Evolutionary conservation across 2,888 invertebrate species (phyloP), one percentile per base, ranked within the genome.

Genomic region (Nineta flava): DNA sequence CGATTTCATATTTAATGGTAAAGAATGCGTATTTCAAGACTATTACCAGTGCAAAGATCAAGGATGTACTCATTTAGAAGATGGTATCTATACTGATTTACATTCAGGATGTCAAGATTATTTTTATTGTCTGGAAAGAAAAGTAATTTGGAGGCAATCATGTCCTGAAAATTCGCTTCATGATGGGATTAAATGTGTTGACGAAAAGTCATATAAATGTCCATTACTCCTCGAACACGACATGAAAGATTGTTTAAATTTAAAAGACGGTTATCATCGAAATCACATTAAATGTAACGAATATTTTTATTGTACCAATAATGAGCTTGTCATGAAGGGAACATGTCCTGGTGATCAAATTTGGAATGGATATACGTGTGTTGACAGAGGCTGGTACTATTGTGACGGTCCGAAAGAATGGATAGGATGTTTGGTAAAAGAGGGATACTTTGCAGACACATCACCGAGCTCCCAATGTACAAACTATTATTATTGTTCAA

Each of bases 401-500:
- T 58, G 57, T 49, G 52, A 54, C 16, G 55, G 56, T 1, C 57
- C 60, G 3, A 52, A 52, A 7, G 53, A 56, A 6, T 51, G 56
- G 32, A 55, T 60, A 1, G 54, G 52, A 31, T 65, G 63, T 49
- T 50, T 51, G 15, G 55, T 60, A 19, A 54, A 58, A 2, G 53
- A 57, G 12, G 64, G 62, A 4, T 59, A 59, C 42, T 75, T 75
- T 57, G 72, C 72, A 55, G 74, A 75, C 52, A 62, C 68, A 31
- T 49, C 55, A 6, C 15, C 50, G 1, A 68, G 67, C 19, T 70
- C 72, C 38, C 72, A 68, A 57, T 75, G 75, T 57, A 70, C 67
- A n/a, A 65, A 65, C 9, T 74, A 74, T 57, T 72, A 68, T 57
- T 71, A 71, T 59, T 75, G 75, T 58, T 65, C 66, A 48, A 68